Percentiles rank a stretch among this genome's conserved stretches.
These are phyloP conservation scores for Argentina silus DNA, from an alignment of 2,797 vertebrate species.

Conservation along the genomic window DNA sequence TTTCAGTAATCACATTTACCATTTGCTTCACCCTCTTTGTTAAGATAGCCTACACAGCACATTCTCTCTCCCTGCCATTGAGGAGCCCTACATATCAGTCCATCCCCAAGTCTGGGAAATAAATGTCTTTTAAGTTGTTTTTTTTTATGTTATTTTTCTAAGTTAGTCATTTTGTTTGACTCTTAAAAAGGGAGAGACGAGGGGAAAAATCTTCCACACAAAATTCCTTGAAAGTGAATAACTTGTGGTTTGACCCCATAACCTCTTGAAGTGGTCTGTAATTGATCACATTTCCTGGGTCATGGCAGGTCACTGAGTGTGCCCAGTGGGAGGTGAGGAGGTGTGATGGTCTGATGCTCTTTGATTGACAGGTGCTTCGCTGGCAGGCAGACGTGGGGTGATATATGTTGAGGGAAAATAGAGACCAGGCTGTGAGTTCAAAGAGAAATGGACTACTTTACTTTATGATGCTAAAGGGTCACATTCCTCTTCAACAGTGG, in stretches of 20 bases:
- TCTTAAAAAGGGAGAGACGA: neutral
- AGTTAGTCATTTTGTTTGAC: too few species aligned
- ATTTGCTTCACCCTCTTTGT: neutral
- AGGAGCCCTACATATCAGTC: neutral
- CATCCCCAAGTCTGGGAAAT: neutral
- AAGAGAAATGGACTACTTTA: conserved; percentile 27
- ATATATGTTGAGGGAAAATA: neutral
- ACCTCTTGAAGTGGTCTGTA: conserved; percentile 49
- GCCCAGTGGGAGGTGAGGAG: conserved; percentile 25
- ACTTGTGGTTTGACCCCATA: conserved; percentile 44
- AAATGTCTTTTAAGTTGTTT: neutral
- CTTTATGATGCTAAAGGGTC: conserved; percentile 31
- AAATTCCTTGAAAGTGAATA: conserved; percentile 21
- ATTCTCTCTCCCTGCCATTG: too few species aligned
- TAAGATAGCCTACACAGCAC: neutral
- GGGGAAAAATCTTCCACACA: neutral
- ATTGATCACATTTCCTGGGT: conserved; percentile 62
- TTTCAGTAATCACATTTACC: too few species aligned
- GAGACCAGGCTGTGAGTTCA: conserved; percentile 8
- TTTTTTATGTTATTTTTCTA: too few species aligned
- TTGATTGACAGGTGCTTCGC: neutral
- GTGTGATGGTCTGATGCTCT: neutral
- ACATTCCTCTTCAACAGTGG: conserved; percentile 33
- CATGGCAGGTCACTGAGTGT: conserved; percentile 36
- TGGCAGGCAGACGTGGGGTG: neutral